Evolutionary conservation across 37 sponge, comb jelly and placozoan genomes (phyloP).

Genomic region (Aphrocallistes beatrix): DNA sequence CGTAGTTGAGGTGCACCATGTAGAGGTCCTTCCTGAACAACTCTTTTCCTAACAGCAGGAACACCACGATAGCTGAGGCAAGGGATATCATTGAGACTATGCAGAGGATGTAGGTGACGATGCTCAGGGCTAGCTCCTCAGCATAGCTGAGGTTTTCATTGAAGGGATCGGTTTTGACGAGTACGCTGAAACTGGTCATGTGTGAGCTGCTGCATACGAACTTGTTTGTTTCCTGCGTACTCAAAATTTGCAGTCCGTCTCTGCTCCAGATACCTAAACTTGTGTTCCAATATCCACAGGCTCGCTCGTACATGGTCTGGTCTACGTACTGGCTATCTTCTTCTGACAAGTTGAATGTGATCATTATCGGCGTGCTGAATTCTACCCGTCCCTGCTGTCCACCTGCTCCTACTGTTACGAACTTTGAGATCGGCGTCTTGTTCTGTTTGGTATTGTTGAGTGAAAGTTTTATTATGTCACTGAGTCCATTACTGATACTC

Average conservation of each 20-base stretch:
- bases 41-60: slow-evolving; percentile 2
- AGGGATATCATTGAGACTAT: neutral
- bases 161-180: neutral
- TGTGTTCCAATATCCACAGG: neutral
- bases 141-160: neutral
- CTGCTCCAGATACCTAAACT: neutral
- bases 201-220: neutral
- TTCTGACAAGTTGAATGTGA: neutral
- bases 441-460: neutral
- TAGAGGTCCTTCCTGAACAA: slow-evolving; percentile 22
- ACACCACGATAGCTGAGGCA: neutral
- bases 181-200: neutral
- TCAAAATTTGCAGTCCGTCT: neutral
- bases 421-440: neutral
- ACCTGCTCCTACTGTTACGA: neutral
- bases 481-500: neutral
- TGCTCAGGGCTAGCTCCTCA: neutral
- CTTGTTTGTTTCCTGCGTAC: neutral
- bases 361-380: neutral
- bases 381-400: neutral
- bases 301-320: neutral
- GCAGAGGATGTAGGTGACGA: neutral
- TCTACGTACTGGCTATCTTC: neutral
- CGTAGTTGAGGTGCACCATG: slow-evolving; percentile 28
- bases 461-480: neutral